Conservation (phyloP, 1,140 invertebrate genomes). For the Orius laevigatus region DNA sequence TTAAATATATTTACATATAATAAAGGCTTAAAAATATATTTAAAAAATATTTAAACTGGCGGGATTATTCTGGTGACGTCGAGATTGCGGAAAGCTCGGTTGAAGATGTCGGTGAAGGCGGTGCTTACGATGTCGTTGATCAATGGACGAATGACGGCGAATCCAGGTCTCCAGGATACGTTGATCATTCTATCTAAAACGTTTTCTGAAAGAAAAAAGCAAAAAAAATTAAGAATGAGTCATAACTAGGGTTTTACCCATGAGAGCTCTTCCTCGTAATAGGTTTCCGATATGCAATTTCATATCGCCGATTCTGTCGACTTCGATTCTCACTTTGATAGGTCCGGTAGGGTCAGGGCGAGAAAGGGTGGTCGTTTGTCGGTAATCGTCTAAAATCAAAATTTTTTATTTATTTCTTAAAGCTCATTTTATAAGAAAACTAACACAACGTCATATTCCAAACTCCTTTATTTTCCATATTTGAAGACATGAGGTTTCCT, state of each 20-base stretch:
- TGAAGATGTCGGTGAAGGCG: conserved; percentile 65
- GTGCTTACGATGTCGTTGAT: conserved; percentile 66
- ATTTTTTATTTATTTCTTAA: background rate
- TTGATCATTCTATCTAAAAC: conserved; percentile 52
- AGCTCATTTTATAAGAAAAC: conserved; percentile 23
- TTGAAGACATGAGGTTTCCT: conserved; percentile 37
- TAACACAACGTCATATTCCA: conserved; percentile 60
- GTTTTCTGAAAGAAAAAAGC: conserved; percentile 33
- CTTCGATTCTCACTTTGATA: conserved; percentile 46
- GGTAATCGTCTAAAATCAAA: conserved; percentile 22
- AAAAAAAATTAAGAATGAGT: conserved; percentile 4
- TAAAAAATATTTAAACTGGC: background rate
- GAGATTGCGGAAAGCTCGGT: conserved; percentile 48
- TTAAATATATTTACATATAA: background rate
- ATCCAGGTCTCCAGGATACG: conserved; percentile 53
- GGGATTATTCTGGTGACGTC: conserved; percentile 20
- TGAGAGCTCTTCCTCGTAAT: conserved; percentile 38
- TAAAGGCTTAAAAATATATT: background rate
- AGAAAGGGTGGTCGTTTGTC: conserved; percentile 54
- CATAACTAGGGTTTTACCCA: conserved; percentile 33
- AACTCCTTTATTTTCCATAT: conserved; percentile 40
- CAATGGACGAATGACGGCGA: conserved; percentile 47
- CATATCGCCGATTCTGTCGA: conserved; percentile 54
- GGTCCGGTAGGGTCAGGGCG: conserved; percentile 28
- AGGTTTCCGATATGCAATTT: conserved; percentile 59